Base-by-base conservation (phyloP, 1,140 invertebrate genomes). In the Trichonephila clavata region DNA sequence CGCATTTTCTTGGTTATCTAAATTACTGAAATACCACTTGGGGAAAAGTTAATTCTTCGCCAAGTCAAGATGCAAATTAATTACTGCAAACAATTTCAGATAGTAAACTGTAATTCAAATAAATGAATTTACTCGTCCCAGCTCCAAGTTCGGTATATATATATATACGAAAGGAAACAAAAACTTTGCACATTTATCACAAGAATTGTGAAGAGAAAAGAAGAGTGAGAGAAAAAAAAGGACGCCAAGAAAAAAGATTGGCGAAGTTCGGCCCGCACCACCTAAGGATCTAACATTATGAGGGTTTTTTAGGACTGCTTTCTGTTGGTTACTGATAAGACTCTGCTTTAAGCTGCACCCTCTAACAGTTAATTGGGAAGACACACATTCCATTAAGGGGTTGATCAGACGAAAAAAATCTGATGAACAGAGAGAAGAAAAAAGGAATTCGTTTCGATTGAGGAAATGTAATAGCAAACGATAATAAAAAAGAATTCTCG, bases 101-200 rank as follows among this genome's bases (percentile, higher is more conserved):
- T 86, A 86, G 84, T 86, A 63, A 86, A 86, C 84, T 86, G 57
- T 86, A 86, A 86, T 86, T 86, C 84, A 86, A 86, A 86, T 86
- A 86, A 86, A 86, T 86, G 84, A 86, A 86, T 61, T 86, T 32
- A 32, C 57, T 63, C 84, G 84, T 59, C 50, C 50, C 50, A 10
- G 0, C 50, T 10, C 10, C 50, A 5, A 50, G 61, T 63, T 86
- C 60, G 21, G 71, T 1, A 24, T 39, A 39, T 39, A 39, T 39
- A 39, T 39, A 39, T 39, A 39, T 14, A 77, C 16, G 14, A 39
- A 32, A 77, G 32, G 16, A 32, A 57, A 86, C 60, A 86, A 86
- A 86, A 86, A 86, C 27, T 86, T 86, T 60, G 20, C 39, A 63
- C 84, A 86, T 86, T 86, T 63, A 86, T 86, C 84, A 86, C 59